These are phyloP conservation scores for Dreissena polymorpha DNA, from an alignment of 1,140 invertebrate genomes.

Conservation along the genomic window DNA sequence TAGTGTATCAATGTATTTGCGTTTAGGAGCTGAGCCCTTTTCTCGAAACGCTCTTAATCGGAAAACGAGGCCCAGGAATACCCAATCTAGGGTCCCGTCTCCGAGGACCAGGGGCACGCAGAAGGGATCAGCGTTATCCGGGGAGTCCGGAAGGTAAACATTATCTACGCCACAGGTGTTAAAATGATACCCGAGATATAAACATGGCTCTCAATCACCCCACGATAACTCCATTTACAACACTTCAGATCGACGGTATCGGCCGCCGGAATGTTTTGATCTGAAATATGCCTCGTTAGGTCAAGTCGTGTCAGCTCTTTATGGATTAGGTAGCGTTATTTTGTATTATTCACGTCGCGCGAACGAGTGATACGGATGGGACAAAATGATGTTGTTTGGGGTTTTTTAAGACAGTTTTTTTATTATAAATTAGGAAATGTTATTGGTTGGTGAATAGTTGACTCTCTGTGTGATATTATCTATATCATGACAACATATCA, in stretches of 20 bases:
- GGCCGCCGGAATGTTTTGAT: conserved; percentile 44
- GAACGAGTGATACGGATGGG: conserved; percentile 42
- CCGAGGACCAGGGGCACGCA: conserved; percentile 6
- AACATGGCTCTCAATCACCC: conserved; percentile 44
- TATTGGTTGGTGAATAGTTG: too few relatives aligned
- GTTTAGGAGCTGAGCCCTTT: too few relatives aligned
- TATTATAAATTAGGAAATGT: too few relatives aligned
- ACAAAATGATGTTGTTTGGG: conserved; percentile 34
- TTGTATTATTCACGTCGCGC: conserved; percentile 12
- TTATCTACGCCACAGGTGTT: conserved; percentile 45
- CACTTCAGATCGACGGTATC: too few relatives aligned
- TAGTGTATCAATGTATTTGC: too few relatives aligned
- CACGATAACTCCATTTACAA: conserved; percentile 44
- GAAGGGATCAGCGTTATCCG: conserved; percentile 22
- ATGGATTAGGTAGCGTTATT: too few relatives aligned
- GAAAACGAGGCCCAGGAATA: not conserved
- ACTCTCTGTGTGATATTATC: too few relatives aligned
- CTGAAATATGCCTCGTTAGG: conserved; percentile 46
- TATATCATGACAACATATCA: too few relatives aligned
- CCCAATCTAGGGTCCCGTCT: conserved; percentile 31
- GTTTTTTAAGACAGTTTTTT: too few relatives aligned
- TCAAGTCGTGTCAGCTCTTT: conserved; percentile 54
- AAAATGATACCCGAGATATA: conserved; percentile 45
- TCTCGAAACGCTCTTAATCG: too few relatives aligned
- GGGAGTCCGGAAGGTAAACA: conserved; percentile 48